Percentiles rank a stretch among this genome's conserved stretches.
These are phyloP conservation scores for Otolemur garnettii DNA, from an alignment of 2,113 vertebrate genomes.

Conservation along the genomic window DNA sequence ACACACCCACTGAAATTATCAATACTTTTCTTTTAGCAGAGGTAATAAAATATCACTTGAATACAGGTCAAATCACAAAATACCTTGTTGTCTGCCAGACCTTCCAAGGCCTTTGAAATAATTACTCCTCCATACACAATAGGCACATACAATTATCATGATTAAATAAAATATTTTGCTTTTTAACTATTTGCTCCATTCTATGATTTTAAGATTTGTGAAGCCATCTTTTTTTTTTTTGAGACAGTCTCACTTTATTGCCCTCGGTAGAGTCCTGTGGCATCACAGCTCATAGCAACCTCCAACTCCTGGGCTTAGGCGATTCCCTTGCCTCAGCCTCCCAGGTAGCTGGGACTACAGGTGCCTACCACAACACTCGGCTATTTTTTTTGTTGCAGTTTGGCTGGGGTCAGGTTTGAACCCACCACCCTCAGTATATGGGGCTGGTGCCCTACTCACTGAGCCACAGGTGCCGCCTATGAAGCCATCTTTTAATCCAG, in stretches of 20 bases:
- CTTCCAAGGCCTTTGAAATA: conserved; percentile 64
- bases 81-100: conserved; percentile 61
- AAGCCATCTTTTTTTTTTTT: background rate
- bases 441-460: no score
- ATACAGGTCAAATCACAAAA: conserved; percentile 72
- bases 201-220: background rate
- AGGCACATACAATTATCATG: background rate
- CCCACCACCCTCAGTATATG: no score
- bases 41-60: conserved; percentile 73
- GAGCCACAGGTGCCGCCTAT: no score
- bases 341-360: no score
- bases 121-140: background rate
- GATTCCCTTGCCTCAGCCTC: no score
- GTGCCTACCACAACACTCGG: no score
- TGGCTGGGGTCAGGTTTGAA: no score
- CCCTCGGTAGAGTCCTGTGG: no score
- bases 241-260: no score
- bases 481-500: conserved; percentile 53
- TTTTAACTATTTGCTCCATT: conserved; percentile 31
- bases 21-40: conserved; percentile 68
- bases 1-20: conserved; percentile 67
- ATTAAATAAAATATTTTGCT: background rate
- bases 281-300: no score
- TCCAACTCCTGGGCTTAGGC: no score
- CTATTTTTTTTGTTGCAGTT: no score